Base-by-base conservation (phyloP, 2,797 vertebrate species). In the Heteromormyrus szaboi region DNA sequence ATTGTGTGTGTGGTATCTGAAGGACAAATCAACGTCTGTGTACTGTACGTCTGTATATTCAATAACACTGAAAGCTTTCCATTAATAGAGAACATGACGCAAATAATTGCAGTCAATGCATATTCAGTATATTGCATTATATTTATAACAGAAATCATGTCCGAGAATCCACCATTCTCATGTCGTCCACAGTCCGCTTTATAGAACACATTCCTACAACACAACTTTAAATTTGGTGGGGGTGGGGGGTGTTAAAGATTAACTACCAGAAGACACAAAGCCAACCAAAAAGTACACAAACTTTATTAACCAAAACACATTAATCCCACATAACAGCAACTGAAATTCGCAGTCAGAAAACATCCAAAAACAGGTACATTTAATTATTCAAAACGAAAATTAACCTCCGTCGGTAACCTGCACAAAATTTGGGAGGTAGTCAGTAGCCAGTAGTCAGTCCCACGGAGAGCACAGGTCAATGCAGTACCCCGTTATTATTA, bases 261-360 rank as follows among this genome's bases (percentile, higher is more conserved):
- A 41, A 50, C 79, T 11, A 9, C 37, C 19, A 48, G n/a, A 51
- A 51, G 81, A 46, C 44, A 50, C 19, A 50, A 22, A 84, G 9
- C 37, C 72, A 84, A 29, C 46, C 81, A 51, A 11, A 29, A 48
- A 51, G n/a, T 48, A 84, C 44, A 37, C 2, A 37, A 37, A 37
- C 37, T 84, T 84, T 51, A 84, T 84, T 84, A 84, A 84, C 81
- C 22, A 84, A 84, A 51, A 84, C 19, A 84, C 81, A 84, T n/a
- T 19, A 19, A 79, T 51, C 81, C 81, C n/a, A 84, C 11, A 25
- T 12, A 50, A 51, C 41, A 84, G 25, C n/a, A 48, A 51, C 81
- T 51, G 22, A 51, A 51, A 65, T 48, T 62, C 56, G 37, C 85
- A 62, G 37, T 87, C 29, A 12, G 25, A 68, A 33, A 33, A 72